Base-by-base conservation (phyloP, 2,113 vertebrate species). In the Limanda limanda region DNA sequence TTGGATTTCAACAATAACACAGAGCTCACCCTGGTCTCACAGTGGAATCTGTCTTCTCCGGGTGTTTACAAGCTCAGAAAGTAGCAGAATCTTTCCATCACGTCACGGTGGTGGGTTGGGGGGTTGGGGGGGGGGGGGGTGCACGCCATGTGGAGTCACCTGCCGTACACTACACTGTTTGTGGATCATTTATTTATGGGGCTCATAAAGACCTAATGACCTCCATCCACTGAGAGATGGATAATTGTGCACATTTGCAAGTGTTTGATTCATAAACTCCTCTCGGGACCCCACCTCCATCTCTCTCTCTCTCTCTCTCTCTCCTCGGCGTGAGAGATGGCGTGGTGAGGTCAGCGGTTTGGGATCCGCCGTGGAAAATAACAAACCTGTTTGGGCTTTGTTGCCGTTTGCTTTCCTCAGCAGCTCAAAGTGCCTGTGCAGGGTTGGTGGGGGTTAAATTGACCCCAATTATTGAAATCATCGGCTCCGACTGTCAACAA, bases 131-230 rank as follows among this genome's bases (percentile, higher is more conserved):
- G n/a, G n/a, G n/a, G n/a, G n/a, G 8, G 52, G 52, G 17, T 15
- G 17, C 1, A 11, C 25, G 1, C 70, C 68, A 40, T 64, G 56
- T 68, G 76, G 85, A 67, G 76, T 73, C 67, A 82, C 78, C 79
- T 77, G 67, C 58, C 21, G 20, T 59, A 63, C 23, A 65, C 31
- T 58, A 6, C 65, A 62, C 78, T 76, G 68, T 88, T 84, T 85
- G 81, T 82, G 85, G 79, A 91, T 93, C 63, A 88, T 85, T 89
- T 90, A 89, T 92, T 91, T 88, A 86, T 91, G 74, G 66, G 66
- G n/a, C 82, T 90, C 86, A 83, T 90, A 85, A 89, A 81, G 76
- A 86, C 84, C 89, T 88, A 88, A 91, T 90, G 86, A 89, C 87
- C 84, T 86, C 73, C 65, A 70, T 84, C 79, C 73, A 71, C 54